Base-by-base conservation (phyloP, 2,888 invertebrate species). In the Scaptomyza tumidula region DNA sequence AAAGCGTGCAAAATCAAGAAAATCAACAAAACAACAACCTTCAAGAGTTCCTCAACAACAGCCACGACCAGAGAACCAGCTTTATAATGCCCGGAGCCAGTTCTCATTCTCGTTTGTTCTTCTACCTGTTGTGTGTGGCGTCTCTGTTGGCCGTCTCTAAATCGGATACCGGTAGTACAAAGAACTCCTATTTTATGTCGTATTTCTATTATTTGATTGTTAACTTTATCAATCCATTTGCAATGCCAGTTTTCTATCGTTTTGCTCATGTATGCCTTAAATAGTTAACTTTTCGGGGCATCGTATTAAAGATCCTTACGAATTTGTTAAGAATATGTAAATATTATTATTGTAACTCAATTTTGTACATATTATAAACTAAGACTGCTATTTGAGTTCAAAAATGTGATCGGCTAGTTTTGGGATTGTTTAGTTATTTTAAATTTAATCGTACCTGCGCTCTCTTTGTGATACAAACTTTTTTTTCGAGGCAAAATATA, bases 221-320 rank as follows among this genome's bases (percentile, higher is more conserved):
- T 35, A 90, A 90, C 68, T 90, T 90, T 80, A 74, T 90, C 59
- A 90, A 90, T 80, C 91, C 91, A 4, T 90, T 89, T 71, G 91
- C 90, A 29, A 89, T 88, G 84, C 84, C 90, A 49, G 74, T 90
- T 37, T 91, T 89, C 60, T 89, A 89, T 80, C 89, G 89, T 66
- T 82, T 90, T 78, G 90, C 86, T 57, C 76, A 90, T 73, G 84
- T 77, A 31, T 90, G 76, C 60, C 75, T 90, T 61, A 83, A 76
- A 43, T 90, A 55, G 59, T 60, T 33, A 24, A 33, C 1, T 10
- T 33, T 1, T 33, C 27, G 27, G 27, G 27, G 27, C 27, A 19
- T 19, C 19, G 6, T 7, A 29, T 29, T 1, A 10, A n/a, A 35
- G 9, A 41, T 45, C 48, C 3, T 24, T 46, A 49, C 48, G 53